A percentile compares a stretch with the other conserved stretches of the same genome.
Evolutionary conservation across 2,888 invertebrate genomes (phyloP).

Genomic region (Cylindroiulus punctatus): DNA sequence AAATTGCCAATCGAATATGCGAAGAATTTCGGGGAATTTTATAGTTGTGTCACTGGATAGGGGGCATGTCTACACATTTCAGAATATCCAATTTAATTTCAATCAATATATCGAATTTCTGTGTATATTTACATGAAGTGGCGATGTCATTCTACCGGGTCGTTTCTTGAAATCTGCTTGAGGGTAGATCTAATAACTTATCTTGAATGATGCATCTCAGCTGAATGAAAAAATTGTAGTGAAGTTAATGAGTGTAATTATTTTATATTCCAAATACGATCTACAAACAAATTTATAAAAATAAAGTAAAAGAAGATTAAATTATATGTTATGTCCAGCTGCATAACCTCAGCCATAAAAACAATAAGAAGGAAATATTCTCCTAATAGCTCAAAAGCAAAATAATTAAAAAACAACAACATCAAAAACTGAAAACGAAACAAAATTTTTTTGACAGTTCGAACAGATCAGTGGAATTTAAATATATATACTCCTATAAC

Average conservation of each 20-base stretch:
- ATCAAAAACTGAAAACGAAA: too few relatives aligned
- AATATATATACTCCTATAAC: too few relatives aligned
- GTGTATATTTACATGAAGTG: slow-evolving; percentile 2
- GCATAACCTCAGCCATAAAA: too few relatives aligned
- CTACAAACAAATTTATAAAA: background rate
- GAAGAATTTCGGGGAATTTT: background rate
- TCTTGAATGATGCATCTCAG: background rate
- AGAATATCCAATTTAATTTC: slow-evolving; percentile 37
- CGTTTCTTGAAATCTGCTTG: background rate
- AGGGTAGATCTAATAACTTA: background rate
- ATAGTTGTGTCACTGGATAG: background rate
- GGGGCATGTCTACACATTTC: background rate
- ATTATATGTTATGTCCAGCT: too few relatives aligned
- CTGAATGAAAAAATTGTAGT: background rate
- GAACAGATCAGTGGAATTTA: too few relatives aligned
- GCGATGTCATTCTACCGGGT: background rate
- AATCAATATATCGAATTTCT: slow-evolving; percentile 34
- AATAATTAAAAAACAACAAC: too few relatives aligned
- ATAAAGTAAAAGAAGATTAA: background rate
- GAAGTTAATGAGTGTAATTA: background rate
- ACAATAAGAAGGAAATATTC: too few relatives aligned
- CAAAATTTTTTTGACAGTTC: too few relatives aligned
- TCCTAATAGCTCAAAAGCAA: too few relatives aligned
- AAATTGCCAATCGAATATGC: background rate
- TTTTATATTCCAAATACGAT: background rate